Base-by-base conservation (phyloP, 2,113 vertebrate species). In the Asarcornis scutulata region DNA sequence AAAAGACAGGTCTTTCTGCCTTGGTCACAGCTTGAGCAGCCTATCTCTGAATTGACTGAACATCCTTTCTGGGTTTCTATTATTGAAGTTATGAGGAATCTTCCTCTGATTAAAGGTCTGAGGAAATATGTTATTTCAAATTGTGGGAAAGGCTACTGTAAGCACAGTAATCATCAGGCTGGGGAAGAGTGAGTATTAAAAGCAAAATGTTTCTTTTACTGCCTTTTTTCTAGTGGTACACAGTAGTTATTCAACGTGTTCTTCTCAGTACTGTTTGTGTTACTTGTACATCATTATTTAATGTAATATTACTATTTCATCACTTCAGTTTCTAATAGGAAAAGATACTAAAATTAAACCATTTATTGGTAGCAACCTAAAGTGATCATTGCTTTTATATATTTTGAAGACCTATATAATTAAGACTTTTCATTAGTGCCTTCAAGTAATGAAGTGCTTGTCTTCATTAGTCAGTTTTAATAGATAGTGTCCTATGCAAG, bases 391-490 rank as follows among this genome's bases (percentile, higher is more conserved):
- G 78, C 60, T 80, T 82, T 84, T 79, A 10, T 34, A 25, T 87
- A 29, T 46, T 79, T 79, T 64, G n/a, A 72, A 95, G 91, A 75
- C 25, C 17, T 78, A 11, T 69, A 14, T 42, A 80, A 89, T 91
- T 77, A 56, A 64, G 89, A 88, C 68, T 62, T 93, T 91, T 84
- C 66, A 25, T 91, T 78, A 59, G 26, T 67, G 62, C 63, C 73
- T 92, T 44, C 29, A 46, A 52, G 83, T 81, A 71, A 77, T 77
- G 85, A 75, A 85, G 71, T 62, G 26, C 22, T 78, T 60, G 23
- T 67, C 55, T 72, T 26, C 14, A 0, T 81, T 73, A 73, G 77
- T 44, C 64, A 62, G 26, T 62, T 83, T 67, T 68, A 73, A 26
- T 66, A 50, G 44, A 26, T 32, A 9, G 53, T 40, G 52, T n/a